Evolutionary conservation across 2,797 vertebrate genomes (phyloP), one percentile per base, ranked within the genome.

Genomic region (Huso huso): DNA sequence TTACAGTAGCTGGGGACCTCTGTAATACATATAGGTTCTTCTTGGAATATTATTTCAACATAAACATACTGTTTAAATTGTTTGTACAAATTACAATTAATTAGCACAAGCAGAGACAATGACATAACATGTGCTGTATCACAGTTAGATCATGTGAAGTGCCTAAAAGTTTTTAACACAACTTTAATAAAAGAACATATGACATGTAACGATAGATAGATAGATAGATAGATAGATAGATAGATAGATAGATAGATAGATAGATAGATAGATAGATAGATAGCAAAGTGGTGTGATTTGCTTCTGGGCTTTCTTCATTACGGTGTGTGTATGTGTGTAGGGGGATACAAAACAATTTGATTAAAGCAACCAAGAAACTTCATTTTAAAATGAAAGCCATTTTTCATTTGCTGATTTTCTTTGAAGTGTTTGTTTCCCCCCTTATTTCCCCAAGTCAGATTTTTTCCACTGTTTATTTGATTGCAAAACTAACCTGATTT

Each of bases 351-450:
- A 83, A 82, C 78, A 84, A 77, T 83, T 58, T 84, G 81, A 86
- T 86, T 84, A 83, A 88, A 87, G 84, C 71, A 69, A 78, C 61
- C 75, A 65, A 72, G 78, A 68, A 78, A 82, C 76, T 84, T 83
- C 77, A 84, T 84, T 37, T 82, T 79, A 74, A 78, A 78, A 76
- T 59, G 76, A 87, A 82, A 77, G 79, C 83, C 76, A 58, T 62
- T 74, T 78, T 78, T 69, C 76, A 77, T 84, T 83, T 79, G 74
- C 78, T 81, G 75, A 73, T 83, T 85, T 76, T 72, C 83, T 87
- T 87, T 87, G 83, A 89, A 86, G 83, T 79, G 23, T 72, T 72
- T 63, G 72, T 64, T 65, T 69, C 48, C 78, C 63, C 69, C 69
- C 77, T 80, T 77, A 63, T 67, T 76, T 84, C 78, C 74, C 77